Conservation (phyloP, 2,113 vertebrate species). For the Bostrychus sinensis region DNA sequence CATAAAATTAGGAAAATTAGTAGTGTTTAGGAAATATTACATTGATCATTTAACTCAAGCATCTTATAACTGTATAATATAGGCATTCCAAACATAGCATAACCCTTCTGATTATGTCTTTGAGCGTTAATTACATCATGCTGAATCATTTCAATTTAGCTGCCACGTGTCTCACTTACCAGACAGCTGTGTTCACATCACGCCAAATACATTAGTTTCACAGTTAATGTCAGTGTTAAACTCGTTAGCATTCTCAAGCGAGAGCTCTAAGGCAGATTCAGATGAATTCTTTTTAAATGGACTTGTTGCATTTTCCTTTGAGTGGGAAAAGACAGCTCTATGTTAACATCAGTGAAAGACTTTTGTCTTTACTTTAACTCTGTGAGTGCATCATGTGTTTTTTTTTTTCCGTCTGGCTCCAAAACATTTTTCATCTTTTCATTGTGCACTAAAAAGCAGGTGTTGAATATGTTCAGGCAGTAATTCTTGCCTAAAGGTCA, state of each 20-base stretch:
- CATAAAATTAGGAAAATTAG: too few relatives aligned
- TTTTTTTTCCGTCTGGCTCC: too few relatives aligned
- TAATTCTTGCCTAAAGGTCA: neutral
- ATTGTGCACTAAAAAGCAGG: neutral
- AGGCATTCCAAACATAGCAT: neutral
- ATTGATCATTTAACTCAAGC: too few relatives aligned
- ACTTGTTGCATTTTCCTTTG: too few relatives aligned
- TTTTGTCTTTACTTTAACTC: too few relatives aligned
- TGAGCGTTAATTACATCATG: slow-evolving; percentile 15
- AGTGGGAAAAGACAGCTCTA: too few relatives aligned
- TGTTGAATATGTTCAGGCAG: neutral
- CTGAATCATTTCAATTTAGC: slow-evolving; percentile 11
- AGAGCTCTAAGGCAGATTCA: too few relatives aligned
- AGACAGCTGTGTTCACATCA: slow-evolving; percentile 1
- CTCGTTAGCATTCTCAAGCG: too few relatives aligned
- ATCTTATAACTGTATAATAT: neutral
- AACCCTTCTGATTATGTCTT: neutral
- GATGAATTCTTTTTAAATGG: too few relatives aligned
- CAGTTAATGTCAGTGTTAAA: neutral
- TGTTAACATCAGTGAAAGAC: neutral
- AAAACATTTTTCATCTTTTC: neutral
- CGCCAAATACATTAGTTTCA: slow-evolving; percentile 9
- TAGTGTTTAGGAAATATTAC: too few relatives aligned
- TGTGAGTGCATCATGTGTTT: neutral
- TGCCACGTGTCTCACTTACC: neutral